phyloP scores from a whole-genome alignment of 2,888 invertebrate species.

The Resseliella maxima region DNA sequence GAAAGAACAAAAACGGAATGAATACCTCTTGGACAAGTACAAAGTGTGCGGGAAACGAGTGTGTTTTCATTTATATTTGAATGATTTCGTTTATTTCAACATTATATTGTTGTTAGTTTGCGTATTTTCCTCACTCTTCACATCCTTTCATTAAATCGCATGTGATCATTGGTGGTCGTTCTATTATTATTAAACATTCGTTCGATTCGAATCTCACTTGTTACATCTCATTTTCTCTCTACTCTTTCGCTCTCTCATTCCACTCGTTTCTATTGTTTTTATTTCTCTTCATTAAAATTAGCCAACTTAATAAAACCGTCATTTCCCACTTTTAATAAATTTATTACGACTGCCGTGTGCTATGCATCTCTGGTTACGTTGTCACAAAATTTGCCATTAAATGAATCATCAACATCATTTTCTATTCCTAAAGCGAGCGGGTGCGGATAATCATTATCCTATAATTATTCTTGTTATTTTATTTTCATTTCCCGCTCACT shows the following conservation, averaged over 20 bases:
- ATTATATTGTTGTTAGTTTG: conserved; percentile 8
- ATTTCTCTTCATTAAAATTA: not conserved
- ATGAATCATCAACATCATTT: not conserved
- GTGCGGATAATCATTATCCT: not conserved
- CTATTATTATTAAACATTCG: not conserved
- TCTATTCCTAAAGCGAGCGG: not conserved
- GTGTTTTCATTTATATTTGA: not conserved
- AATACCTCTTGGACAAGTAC: not conserved
- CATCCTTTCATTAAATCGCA: not conserved
- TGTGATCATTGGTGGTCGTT: conserved; percentile 49
- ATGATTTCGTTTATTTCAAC: conserved; percentile 17
- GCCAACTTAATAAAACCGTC: conserved; percentile 12
- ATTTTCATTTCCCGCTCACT: too few relatives aligned
- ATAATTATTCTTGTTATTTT: not conserved
- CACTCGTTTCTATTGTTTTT: not conserved
- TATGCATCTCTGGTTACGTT: not conserved
- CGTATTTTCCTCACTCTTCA: not conserved
- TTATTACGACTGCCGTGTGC: not conserved
- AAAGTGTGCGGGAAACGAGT: not conserved
- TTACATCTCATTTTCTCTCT: not conserved
- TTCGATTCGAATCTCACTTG: not conserved
- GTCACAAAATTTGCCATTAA: conserved; percentile 8
- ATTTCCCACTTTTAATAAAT: not conserved
- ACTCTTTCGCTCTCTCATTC: not conserved
- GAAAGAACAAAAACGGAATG: not conserved